Conservation (phyloP, 2,888 invertebrate species). For the Thereva unica region DNA sequence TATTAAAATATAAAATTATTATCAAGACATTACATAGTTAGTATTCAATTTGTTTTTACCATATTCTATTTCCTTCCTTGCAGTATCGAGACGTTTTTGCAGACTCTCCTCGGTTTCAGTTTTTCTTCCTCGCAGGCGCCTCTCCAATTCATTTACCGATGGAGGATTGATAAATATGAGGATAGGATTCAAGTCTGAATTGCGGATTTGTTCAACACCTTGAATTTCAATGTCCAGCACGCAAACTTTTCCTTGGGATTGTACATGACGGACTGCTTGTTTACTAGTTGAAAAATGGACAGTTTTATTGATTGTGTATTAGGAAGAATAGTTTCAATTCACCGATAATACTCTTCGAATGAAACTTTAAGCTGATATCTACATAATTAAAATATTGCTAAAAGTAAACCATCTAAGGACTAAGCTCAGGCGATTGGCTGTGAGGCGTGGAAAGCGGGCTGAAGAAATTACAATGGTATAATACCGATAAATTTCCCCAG, state of each 20-base stretch:
- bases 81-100: slow-evolving; percentile 74
- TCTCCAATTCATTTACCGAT: slow-evolving; percentile 75
- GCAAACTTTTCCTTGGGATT: slow-evolving; percentile 81
- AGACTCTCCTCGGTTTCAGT: slow-evolving; percentile 91
- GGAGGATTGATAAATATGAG: slow-evolving; percentile 94
- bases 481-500: too few relatives aligned
- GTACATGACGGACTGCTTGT: slow-evolving; percentile 80
- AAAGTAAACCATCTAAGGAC: too few relatives aligned
- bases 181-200: slow-evolving; percentile 78
- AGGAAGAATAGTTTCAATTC: too few relatives aligned
- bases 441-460: too few relatives aligned
- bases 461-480: too few relatives aligned
- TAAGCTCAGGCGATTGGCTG: too few relatives aligned
- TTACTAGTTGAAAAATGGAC: slow-evolving; percentile 63
- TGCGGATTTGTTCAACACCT: slow-evolving; percentile 88
- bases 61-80: slow-evolving; percentile 80
- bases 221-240: slow-evolving; percentile 94
- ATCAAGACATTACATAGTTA: neutral
- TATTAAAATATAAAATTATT: neutral
- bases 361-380: too few relatives aligned
- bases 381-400: too few relatives aligned
- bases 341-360: too few relatives aligned
- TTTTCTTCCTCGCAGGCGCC: slow-evolving; percentile 73
- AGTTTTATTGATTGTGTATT: too few relatives aligned
- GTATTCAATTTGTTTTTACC: slow-evolving; percentile 61